phyloP scores from a whole-genome alignment of 2,888 invertebrate species.

The Lymantria dispar region DNA sequence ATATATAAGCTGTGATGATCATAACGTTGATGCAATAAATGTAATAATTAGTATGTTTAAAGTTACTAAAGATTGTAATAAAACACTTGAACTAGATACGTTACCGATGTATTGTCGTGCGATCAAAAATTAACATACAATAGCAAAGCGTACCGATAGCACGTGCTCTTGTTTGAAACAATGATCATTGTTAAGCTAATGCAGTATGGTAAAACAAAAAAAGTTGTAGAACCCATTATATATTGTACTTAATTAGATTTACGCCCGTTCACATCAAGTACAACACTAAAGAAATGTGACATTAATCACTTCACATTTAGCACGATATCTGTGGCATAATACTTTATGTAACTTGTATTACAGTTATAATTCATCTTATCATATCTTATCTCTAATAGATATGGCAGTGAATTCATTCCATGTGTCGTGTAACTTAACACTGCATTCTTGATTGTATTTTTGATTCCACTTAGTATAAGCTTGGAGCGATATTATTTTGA shows the following conservation, averaged over 20 bases:
- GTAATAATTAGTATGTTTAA: not conserved
- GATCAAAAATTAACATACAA: conserved; percentile 71
- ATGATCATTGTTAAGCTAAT: conserved; percentile 64
- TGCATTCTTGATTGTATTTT: too few relatives aligned
- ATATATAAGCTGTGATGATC: too few relatives aligned
- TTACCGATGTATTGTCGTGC: conserved; percentile 37
- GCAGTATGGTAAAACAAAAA: conserved; percentile 35
- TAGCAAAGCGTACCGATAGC: conserved; percentile 60
- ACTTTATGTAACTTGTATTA: conserved; percentile 6
- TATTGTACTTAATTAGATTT: not conserved
- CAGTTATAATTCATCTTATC: conserved; percentile 3
- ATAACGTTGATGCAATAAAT: too few relatives aligned
- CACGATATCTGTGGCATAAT: conserved; percentile 1
- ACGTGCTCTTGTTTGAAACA: conserved; percentile 70
- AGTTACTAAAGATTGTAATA: not conserved
- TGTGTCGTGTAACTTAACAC: too few relatives aligned
- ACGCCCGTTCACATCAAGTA: not conserved
- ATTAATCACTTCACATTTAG: conserved; percentile 2
- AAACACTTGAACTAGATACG: not conserved
- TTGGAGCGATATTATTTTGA: too few relatives aligned
- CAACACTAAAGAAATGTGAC: not conserved
- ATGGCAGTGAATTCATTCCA: not conserved
- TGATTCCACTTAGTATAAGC: too few relatives aligned
- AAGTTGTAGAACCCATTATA: conserved; percentile 36
- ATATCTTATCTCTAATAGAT: conserved; percentile 4